Evolutionary conservation across 1,140 invertebrate genomes (phyloP).

Genomic region (Bombyx mandarina): DNA sequence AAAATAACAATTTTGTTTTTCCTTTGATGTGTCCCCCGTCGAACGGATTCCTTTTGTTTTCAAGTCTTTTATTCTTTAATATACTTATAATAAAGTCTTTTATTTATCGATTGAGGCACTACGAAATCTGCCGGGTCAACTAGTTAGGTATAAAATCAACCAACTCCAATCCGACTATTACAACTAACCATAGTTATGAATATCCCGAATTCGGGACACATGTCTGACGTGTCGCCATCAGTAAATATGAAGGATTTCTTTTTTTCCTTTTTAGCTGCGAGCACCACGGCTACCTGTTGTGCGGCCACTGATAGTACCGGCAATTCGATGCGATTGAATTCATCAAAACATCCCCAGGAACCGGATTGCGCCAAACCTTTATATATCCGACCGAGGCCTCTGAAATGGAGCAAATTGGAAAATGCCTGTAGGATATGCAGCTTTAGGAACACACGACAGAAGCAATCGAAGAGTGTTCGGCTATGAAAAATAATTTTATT

Average conservation of each 20-base stretch:
- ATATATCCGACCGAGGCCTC: constrained; percentile 91
- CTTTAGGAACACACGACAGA: too few relatives aligned
- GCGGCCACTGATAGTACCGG: constrained; percentile 95
- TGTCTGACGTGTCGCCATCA: constrained; percentile 92
- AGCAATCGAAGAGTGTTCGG: too few relatives aligned
- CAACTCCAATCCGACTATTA: too few relatives aligned
- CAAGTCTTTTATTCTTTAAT: too few relatives aligned
- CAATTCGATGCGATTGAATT: constrained; percentile 96
- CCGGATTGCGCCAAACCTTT: constrained; percentile 95
- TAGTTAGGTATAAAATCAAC: too few relatives aligned
- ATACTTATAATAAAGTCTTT: too few relatives aligned
- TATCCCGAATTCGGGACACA: constrained; percentile 97
- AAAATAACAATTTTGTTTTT: too few relatives aligned
- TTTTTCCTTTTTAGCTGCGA: constrained; percentile 93
- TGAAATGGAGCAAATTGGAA: constrained; percentile 19
- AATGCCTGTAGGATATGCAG: too few relatives aligned
- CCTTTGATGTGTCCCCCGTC: too few relatives aligned
- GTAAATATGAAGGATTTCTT: constrained; percentile 92
- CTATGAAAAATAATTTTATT: too few relatives aligned
- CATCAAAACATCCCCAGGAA: constrained; percentile 97
- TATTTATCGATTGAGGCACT: too few relatives aligned
- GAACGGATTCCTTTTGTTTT: not conserved
- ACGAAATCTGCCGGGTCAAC: too few relatives aligned
- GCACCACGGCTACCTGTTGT: constrained; percentile 95
- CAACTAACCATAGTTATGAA: constrained; percentile 94